These are phyloP conservation scores for Cordilura impudica DNA, from an alignment of 2,888 invertebrate species.

Conservation along the genomic window DNA sequence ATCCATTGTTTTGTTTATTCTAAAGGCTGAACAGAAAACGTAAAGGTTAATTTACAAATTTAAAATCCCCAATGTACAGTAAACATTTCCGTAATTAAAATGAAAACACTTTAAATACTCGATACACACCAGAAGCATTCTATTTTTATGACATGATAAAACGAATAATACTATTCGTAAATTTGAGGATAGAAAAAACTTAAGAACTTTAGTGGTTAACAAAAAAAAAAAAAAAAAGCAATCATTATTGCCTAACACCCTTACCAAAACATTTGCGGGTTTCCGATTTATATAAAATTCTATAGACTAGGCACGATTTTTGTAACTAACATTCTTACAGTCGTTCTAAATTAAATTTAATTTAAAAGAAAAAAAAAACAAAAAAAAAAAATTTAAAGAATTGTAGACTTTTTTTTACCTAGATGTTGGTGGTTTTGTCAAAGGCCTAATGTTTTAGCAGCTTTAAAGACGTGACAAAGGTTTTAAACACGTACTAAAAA, in stretches of 20 bases:
- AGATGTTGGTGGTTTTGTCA: constrained; percentile 28
- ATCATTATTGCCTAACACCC: constrained; percentile 52
- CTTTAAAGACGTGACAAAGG: constrained; percentile 59
- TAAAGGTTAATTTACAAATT: constrained; percentile 58
- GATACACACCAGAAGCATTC: not conserved
- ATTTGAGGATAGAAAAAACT: constrained; percentile 1
- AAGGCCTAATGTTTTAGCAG: constrained; percentile 34
- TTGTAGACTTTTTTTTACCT: constrained; percentile 26
- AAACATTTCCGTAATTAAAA: constrained; percentile 61
- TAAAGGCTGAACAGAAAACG: constrained; percentile 11
- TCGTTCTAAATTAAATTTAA: not conserved
- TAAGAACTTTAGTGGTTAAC: constrained; percentile 23
- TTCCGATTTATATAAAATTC: constrained; percentile 57
- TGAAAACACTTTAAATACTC: constrained; percentile 52
- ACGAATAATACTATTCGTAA: not conserved
- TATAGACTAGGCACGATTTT: constrained; percentile 58
- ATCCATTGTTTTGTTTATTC: constrained; percentile 10
- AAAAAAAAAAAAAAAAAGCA: too few relatives aligned
- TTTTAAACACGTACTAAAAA: constrained; percentile 60
- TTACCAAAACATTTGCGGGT: constrained; percentile 30
- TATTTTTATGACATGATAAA: not conserved
- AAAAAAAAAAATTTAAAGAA: not conserved
- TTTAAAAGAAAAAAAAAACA: not conserved
- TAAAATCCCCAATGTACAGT: constrained; percentile 43
- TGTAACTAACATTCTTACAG: not conserved